These are phyloP conservation scores for Eleutherodactylus coqui DNA, from an alignment of 2,797 vertebrate species.

Conservation along the genomic window DNA sequence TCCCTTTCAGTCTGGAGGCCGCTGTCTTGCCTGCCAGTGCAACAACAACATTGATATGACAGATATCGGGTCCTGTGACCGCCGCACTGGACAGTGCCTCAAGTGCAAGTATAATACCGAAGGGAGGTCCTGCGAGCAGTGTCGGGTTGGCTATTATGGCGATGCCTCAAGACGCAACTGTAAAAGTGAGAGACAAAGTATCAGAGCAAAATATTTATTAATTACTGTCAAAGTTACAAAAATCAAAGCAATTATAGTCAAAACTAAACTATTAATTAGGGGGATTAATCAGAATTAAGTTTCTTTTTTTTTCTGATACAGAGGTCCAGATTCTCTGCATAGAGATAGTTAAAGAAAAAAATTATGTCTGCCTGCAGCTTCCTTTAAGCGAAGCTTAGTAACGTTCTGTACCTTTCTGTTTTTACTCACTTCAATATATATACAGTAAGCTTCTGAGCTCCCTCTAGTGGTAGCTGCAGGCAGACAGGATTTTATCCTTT, in stretches of 20 bases:
- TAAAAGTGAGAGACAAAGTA: slow-evolving; percentile 81
- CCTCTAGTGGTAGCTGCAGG: neutral
- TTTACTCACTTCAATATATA: neutral
- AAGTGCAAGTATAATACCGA: slow-evolving; percentile 93
- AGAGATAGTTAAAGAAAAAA: neutral
- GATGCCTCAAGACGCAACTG: slow-evolving; percentile 89
- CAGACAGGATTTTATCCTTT: neutral
- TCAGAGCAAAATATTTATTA: neutral
- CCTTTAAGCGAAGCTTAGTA: neutral
- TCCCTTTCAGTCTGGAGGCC: slow-evolving; percentile 83
- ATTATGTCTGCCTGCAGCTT: neutral
- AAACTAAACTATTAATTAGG: neutral
- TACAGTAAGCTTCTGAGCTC: neutral
- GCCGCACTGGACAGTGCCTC: slow-evolving; percentile 84
- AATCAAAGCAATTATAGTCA: too few species aligned
- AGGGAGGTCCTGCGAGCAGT: slow-evolving; percentile 84
- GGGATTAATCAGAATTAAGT: neutral
- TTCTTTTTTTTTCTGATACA: too few species aligned
- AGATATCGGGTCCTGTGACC: slow-evolving; percentile 84
- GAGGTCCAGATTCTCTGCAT: neutral
- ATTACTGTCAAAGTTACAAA: neutral
- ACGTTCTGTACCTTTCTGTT: neutral
- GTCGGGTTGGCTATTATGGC: slow-evolving; percentile 86
- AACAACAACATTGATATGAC: slow-evolving; percentile 90
- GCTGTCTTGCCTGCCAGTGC: slow-evolving; percentile 89